These are phyloP conservation scores for Anolis apletophallus DNA, from an alignment of 2,797 vertebrate genomes.

Conservation along the genomic window DNA sequence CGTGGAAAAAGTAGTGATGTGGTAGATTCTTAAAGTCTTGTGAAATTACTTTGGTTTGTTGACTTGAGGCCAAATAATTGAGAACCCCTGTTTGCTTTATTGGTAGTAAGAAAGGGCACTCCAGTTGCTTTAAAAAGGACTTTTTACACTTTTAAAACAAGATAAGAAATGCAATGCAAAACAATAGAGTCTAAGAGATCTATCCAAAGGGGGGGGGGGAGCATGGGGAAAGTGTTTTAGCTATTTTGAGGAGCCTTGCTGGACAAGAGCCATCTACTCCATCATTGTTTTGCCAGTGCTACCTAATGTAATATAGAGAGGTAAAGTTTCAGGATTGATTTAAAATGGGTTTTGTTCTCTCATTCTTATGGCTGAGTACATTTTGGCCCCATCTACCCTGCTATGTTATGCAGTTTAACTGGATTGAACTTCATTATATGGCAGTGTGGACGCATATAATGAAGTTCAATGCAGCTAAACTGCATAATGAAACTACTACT, in stretches of 20 bases:
- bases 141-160: neutral
- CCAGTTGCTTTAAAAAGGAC: neutral
- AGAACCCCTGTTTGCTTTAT: neutral
- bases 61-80: neutral
- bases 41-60: constrained; percentile 25
- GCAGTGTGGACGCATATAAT: too few species aligned
- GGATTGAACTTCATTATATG: too few species aligned
- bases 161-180: neutral
- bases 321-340: too few species aligned
- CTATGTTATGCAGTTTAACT: too few species aligned
- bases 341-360: too few species aligned
- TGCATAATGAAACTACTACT: too few species aligned
- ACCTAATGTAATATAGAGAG: neutral
- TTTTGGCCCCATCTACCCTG: too few species aligned
- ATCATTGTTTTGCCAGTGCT: neutral
- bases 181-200: neutral
- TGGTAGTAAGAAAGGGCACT: neutral
- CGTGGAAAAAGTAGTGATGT: neutral
- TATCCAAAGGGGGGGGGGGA: neutral
- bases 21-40: neutral
- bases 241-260: neutral
- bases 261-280: neutral
- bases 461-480: too few species aligned
- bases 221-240: neutral
- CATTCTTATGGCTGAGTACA: too few species aligned